phyloP scores from a whole-genome alignment of 30 jellyfish, hydroid and myxozoan genomes.

The Aurelia aurita region DNA sequence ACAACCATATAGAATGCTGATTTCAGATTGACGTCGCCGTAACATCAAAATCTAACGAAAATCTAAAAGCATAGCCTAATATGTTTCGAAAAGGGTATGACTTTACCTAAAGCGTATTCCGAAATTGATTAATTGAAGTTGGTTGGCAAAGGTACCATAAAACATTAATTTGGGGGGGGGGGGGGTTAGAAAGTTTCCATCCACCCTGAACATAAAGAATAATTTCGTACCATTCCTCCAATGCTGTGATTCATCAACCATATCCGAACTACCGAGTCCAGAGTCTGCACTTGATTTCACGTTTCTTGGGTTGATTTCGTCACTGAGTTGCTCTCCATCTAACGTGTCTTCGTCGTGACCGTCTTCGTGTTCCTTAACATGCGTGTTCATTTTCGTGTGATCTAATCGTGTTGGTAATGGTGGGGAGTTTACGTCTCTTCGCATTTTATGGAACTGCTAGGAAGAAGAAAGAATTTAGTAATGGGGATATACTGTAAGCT shows the following conservation, averaged over 20 bases:
- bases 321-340: conserved; percentile 50
- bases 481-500: background rate
- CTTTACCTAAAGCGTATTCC: too few species aligned
- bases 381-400: conserved; percentile 8
- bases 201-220: background rate
- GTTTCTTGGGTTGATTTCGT: conserved; percentile 56
- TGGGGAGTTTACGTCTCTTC: conserved; percentile 74
- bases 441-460: conserved; percentile 50
- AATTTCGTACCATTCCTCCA: conserved; percentile 88
- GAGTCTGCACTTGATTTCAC: conserved; percentile 96
- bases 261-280: conserved; percentile 95
- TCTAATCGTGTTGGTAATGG: conserved; percentile 59
- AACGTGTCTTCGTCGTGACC: conserved; percentile 62
- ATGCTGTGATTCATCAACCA: conserved; percentile 77
- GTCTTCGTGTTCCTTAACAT: conserved; percentile 26
- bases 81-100: too few species aligned
- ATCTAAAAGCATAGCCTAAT: too few species aligned
- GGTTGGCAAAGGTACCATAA: too few species aligned
- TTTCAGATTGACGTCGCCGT: too few species aligned
- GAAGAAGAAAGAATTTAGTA: background rate
- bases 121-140: too few species aligned
- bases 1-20: too few species aligned
- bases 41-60: too few species aligned
- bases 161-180: too few species aligned
- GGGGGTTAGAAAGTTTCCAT: too few species aligned